Percentiles rank a stretch among this genome's conserved stretches.
Evolutionary conservation across 2,888 invertebrate genomes (phyloP).

Genomic region (Meganola albula): DNA sequence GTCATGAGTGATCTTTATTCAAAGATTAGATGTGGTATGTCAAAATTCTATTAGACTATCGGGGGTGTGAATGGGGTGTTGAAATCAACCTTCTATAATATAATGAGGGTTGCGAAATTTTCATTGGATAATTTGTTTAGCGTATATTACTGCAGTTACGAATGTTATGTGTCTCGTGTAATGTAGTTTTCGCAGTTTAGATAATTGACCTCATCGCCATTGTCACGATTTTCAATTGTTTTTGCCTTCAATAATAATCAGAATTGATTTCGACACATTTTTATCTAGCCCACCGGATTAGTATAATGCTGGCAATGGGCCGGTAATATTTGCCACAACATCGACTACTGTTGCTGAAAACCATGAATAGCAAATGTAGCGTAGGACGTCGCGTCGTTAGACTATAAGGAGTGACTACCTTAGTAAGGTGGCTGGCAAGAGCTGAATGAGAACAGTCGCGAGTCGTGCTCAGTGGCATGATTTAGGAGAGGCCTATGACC

Average conservation of each 20-base stretch:
- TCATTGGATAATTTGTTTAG: constrained; percentile 62
- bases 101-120: constrained; percentile 54
- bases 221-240: constrained; percentile 48
- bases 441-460: no score
- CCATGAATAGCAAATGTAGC: no score
- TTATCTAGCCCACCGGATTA: no score
- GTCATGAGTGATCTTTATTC: constrained; percentile 42
- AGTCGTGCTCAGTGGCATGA: no score
- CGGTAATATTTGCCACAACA: no score
- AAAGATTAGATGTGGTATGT: constrained; percentile 54
- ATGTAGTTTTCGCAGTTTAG: constrained; percentile 47
- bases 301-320: no score
- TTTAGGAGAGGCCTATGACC: no score
- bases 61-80: constrained; percentile 57
- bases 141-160: constrained; percentile 57
- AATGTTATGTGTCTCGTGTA: constrained; percentile 50
- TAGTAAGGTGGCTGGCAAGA: no score
- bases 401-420: no score
- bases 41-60: constrained; percentile 42
- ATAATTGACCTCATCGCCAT: constrained; percentile 62
- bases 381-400: no score
- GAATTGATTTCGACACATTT: constrained; percentile 12
- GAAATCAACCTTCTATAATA: constrained; percentile 58
- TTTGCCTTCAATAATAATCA: constrained; percentile 31
- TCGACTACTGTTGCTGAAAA: no score